These are phyloP conservation scores for Drosophila truncata DNA, from an alignment of 1,140 invertebrate genomes.

Conservation along the genomic window DNA sequence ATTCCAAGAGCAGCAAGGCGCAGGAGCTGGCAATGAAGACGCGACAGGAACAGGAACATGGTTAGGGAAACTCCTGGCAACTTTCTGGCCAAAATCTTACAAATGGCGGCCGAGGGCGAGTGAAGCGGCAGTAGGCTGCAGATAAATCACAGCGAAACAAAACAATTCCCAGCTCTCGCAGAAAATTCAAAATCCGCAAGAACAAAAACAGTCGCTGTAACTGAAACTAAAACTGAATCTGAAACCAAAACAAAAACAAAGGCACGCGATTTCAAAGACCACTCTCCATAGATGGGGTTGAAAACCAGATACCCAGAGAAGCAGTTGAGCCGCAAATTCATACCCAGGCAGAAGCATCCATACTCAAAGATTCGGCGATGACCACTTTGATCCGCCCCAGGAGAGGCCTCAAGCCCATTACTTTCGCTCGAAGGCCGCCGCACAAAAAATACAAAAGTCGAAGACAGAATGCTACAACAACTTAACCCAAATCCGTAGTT, in stretches of 20 bases:
- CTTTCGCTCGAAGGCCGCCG: conserved; percentile 58
- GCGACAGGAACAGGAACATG: conserved; percentile 52
- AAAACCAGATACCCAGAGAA: conserved; percentile 46
- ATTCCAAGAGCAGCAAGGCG: conserved; percentile 52
- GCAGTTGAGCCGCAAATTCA: conserved; percentile 59
- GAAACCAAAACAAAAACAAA: conserved; percentile 41
- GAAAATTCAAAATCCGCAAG: conserved; percentile 35
- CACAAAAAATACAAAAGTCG: conserved; percentile 51
- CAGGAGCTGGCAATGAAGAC: conserved; percentile 66
- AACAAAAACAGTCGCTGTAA: conserved; percentile 48
- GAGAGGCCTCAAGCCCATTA: conserved; percentile 55
- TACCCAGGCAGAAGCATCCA: conserved; percentile 37
- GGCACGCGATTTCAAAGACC: conserved; percentile 64
- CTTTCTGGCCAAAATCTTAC: conserved; percentile 80
- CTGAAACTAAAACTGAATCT: conserved; percentile 41
- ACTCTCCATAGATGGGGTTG: conserved; percentile 69
- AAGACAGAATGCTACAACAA: conserved; percentile 45
- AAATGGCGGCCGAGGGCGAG: conserved; percentile 69
- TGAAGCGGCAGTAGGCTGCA: conserved; percentile 52
- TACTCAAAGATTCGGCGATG: conserved; percentile 42
- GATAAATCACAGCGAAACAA: conserved; percentile 77
- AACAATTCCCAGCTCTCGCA: conserved; percentile 59
- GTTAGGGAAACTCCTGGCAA: conserved; percentile 60
- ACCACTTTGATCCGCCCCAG: conserved; percentile 50
- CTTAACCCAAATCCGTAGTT: conserved; percentile 64